Percentiles rank a stretch among this genome's conserved stretches.
Conservation (phyloP, 2,113 vertebrate genomes). For the Typhlomys cinereus region DNA sequence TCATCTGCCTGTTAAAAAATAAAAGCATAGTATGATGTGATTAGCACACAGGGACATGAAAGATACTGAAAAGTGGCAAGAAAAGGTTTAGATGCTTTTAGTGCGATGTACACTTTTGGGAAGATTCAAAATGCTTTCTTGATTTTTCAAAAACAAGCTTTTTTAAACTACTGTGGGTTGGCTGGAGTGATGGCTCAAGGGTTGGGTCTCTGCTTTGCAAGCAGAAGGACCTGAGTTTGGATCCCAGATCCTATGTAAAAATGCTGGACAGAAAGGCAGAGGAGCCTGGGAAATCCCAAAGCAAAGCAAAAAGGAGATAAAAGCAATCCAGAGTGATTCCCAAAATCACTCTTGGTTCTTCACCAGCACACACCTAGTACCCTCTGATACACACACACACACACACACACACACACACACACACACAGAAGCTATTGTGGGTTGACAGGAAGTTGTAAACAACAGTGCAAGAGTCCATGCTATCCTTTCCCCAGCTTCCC, state of each 20-base stretch:
- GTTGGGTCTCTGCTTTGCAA: too few relatives aligned
- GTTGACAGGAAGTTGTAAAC: neutral
- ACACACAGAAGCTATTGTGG: neutral
- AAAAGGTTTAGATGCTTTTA: neutral
- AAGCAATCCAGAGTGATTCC: too few relatives aligned
- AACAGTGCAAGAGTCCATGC: neutral
- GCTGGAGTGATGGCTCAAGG: too few relatives aligned
- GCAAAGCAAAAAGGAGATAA: too few relatives aligned
- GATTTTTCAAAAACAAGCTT: neutral
- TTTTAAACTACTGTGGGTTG: neutral
- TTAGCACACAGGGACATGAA: neutral
- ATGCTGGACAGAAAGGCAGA: too few relatives aligned
- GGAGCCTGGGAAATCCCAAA: too few relatives aligned
- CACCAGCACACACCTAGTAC: too few relatives aligned
- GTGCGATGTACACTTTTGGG: neutral
- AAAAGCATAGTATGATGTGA: neutral
- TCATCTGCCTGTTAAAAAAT: neutral
- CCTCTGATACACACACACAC: too few relatives aligned
- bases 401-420: too few relatives aligned
- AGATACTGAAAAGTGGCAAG: neutral
- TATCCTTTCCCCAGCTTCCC: neutral
- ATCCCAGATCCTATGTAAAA: too few relatives aligned
- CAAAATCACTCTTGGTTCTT: too few relatives aligned
- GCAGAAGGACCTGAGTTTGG: too few relatives aligned
- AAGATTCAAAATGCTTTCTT: slow-evolving; percentile 13